phyloP scores from a whole-genome alignment of 2,797 vertebrate species.

The Menidia menidia region DNA sequence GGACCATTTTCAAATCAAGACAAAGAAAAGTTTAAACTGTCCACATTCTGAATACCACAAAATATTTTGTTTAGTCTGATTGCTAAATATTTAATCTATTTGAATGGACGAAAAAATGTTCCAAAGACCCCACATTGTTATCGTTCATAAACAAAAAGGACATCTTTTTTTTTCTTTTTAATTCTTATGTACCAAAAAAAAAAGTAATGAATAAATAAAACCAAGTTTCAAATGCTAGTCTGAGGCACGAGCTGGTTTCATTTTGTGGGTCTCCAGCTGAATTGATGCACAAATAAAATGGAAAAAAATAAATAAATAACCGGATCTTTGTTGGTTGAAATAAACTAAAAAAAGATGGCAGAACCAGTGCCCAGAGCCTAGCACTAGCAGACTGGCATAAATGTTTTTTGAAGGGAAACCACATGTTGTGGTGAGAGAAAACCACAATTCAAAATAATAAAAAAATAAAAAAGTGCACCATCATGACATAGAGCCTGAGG shows the following conservation, averaged over 20 bases:
- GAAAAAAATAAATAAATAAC: background rate
- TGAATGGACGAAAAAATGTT: no score
- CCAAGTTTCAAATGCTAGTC: background rate
- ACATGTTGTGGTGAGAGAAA: constrained; percentile 53
- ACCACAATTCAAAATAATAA: constrained; percentile 56
- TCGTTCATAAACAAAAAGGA: no score
- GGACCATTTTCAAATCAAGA: background rate
- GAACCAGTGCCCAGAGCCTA: constrained; percentile 50
- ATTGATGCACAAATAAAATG: background rate
- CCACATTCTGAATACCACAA: background rate
- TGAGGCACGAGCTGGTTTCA: background rate
- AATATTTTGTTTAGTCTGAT: no score
- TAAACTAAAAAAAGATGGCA: constrained; percentile 42
- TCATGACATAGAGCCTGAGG: constrained; percentile 53
- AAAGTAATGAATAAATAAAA: no score
- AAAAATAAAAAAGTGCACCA: constrained; percentile 38
- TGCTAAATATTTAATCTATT: no score
- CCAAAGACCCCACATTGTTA: no score
- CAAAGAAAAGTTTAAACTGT: background rate
- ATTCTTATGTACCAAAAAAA: no score
- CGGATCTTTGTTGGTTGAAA: background rate
- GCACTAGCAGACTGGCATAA: constrained; percentile 55
- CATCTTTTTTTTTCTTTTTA: no score
- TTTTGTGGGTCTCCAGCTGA: background rate
- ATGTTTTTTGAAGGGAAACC: constrained; percentile 66